Evolutionary conservation across 92 coral and sea anemone species (phyloP), one percentile per base, ranked within the genome.

Genomic region (Siderastrea radians): DNA sequence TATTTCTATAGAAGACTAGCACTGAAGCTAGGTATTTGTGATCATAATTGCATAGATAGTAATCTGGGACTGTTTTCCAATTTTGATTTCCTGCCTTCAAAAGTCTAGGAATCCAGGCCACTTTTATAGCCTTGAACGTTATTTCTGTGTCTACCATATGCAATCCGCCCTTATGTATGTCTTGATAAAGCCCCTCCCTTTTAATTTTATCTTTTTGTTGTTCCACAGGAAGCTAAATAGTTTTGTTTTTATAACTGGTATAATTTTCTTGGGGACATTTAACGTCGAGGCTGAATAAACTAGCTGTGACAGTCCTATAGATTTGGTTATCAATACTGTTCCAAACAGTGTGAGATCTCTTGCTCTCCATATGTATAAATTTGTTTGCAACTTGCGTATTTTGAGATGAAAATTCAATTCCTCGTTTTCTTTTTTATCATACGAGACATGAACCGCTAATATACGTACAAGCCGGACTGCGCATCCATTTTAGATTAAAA

Each of bases 281-380:
- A 80, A 46, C 47, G 12, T 80, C 26, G 85, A 68, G 7, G 76
- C 15, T 16, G 61, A 15, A 68, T 80, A 70, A 16, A 80, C 67
- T 55, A 80, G 17, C 51, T 55, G 65, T 16, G 68, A 58, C 44
- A 81, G 63, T 15, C 51, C 86, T 12, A 81, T 26, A 14, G 75
- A 16, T 81, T 81, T 81, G 49, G 49, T 64, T 9, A 79, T 47
- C 49, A 68, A 16, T 15, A 64, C 44, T 79, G 38, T 79, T 15
- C 84, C 84, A 52, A 68, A 50, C 2, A 81, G 66, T 68, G 86
- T 67, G 13, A 81, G 67, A 52, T 68, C 86, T 68, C 86, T 49
- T 54, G 86, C 65, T n/a, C 76, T 52, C 67, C 86, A 68, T 61
- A 68, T 68, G 63, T 63, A 19, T 7, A 76, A 19, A 2, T 54